Percentiles rank a stretch among this genome's conserved stretches.
Conservation (phyloP, 2,888 invertebrate species). For the Zele albiditarsus region DNA sequence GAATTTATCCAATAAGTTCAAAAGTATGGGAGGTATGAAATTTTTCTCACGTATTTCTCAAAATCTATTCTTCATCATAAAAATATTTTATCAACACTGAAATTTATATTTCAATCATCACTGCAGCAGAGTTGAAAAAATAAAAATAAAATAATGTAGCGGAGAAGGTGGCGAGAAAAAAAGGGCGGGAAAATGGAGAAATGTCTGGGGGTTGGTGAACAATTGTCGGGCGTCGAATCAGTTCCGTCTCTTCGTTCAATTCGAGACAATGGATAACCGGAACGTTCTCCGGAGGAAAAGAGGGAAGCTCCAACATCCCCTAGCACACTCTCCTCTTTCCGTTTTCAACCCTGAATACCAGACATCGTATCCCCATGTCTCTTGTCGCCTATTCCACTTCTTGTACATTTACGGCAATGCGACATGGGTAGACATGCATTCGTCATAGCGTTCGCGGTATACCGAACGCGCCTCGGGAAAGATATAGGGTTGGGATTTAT, state of each 20-base stretch:
- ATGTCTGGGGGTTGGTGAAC: slow-evolving; percentile 27
- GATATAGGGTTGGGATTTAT: slow-evolving; percentile 15
- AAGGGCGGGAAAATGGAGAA: slow-evolving; percentile 25
- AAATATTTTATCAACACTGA: background rate
- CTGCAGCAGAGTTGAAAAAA: background rate
- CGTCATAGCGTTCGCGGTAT: slow-evolving; percentile 32
- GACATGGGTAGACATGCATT: slow-evolving; percentile 27
- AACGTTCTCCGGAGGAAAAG: slow-evolving; percentile 23
- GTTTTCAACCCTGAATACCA: background rate
- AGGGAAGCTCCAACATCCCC: slow-evolving; percentile 23
- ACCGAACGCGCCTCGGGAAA: slow-evolving; percentile 26
- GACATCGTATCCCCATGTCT: slow-evolving; percentile 8
- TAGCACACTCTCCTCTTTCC: background rate
- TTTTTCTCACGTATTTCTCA: too few relatives aligned
- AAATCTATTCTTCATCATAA: too few relatives aligned
- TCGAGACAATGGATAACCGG: slow-evolving; percentile 38
- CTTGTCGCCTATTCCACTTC: slow-evolving; percentile 7
- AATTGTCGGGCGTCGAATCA: slow-evolving; percentile 37
- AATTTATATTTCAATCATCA: background rate
- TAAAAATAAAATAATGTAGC: background rate
- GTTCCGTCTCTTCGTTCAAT: slow-evolving; percentile 35
- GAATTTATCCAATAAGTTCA: too few relatives aligned
- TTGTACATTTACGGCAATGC: slow-evolving; percentile 27
- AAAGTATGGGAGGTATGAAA: too few relatives aligned
- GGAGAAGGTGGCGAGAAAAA: slow-evolving; percentile 15